phyloP scores from a whole-genome alignment of 2,888 invertebrate species.

The Chaetogeoica ovagalla region DNA sequence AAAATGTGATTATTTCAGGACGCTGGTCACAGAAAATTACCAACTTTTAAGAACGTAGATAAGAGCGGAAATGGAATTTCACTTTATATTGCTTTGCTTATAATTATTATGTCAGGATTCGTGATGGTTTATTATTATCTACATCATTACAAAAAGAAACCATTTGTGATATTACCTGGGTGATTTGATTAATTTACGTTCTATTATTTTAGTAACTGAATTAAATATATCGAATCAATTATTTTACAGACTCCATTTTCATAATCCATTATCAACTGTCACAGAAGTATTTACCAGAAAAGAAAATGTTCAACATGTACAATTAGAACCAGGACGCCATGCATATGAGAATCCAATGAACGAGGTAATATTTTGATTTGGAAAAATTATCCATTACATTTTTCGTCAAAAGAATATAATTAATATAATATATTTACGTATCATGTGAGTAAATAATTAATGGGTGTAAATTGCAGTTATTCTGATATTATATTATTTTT shows the following conservation, averaged over 20 bases:
- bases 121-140: constrained; percentile 34
- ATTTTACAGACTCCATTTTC: constrained; percentile 28
- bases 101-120: neutral
- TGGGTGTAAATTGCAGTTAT: too few species aligned
- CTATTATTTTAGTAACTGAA: neutral
- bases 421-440: too few species aligned
- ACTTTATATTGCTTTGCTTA: constrained; percentile 15
- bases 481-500: too few species aligned
- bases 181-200: constrained; percentile 12
- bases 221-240: neutral
- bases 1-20: constrained; percentile 16
- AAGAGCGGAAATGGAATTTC: constrained; percentile 12
- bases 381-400: neutral
- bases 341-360: constrained; percentile 59
- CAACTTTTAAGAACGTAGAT: constrained; percentile 10
- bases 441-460: too few species aligned
- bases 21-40: constrained; percentile 2
- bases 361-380: constrained; percentile 15
- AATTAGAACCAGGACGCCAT: constrained; percentile 59
- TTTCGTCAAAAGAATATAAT: neutral
- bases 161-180: constrained; percentile 18
- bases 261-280: constrained; percentile 26
- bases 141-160: constrained; percentile 32
- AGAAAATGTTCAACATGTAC: constrained; percentile 54
- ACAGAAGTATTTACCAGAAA: neutral